A percentile compares a stretch with the other conserved stretches of the same genome.
phyloP scores from a whole-genome alignment of 1,140 invertebrate species.

The Drosophila mojavensis region DNA sequence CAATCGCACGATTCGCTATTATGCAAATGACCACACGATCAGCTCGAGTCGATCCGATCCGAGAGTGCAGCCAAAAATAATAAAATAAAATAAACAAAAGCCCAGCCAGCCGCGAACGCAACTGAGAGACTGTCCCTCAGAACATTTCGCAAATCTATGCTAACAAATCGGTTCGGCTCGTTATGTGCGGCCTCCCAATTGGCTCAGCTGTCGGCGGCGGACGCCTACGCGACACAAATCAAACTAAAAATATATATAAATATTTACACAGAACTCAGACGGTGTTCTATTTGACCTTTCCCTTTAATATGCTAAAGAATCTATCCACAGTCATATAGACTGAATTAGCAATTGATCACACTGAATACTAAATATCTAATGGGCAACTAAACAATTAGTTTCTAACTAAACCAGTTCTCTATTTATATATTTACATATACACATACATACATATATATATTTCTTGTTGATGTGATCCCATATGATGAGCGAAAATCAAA shows the following conservation, averaged over 20 bases:
- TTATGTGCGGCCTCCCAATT: constrained; percentile 18
- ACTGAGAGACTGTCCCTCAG: constrained; percentile 12
- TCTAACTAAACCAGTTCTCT: too few species aligned
- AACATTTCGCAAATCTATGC: constrained; percentile 68
- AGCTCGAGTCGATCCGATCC: constrained; percentile 21
- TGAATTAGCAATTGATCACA: too few species aligned
- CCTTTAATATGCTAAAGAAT: constrained; percentile 3
- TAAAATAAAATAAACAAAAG: constrained; percentile 66
- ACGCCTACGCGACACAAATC: constrained; percentile 25
- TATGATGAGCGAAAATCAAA: background rate
- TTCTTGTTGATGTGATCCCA: background rate
- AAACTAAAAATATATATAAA: constrained; percentile 16
- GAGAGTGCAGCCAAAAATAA: constrained; percentile 71
- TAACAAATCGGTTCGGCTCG: constrained; percentile 53
- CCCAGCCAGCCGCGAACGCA: background rate
- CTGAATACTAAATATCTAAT: too few species aligned
- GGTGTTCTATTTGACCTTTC: constrained; percentile 22
- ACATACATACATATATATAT: constrained; percentile 30
- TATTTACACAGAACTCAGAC: background rate
- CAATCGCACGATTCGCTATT: constrained; percentile 46
- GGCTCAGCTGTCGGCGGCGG: constrained; percentile 3
- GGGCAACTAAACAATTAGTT: background rate
- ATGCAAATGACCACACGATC: constrained; percentile 59
- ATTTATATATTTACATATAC: constrained; percentile 20
- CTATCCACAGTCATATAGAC: background rate